Evolutionary conservation across 2,113 vertebrate species (phyloP).

Genomic region (Octodon degus): DNA sequence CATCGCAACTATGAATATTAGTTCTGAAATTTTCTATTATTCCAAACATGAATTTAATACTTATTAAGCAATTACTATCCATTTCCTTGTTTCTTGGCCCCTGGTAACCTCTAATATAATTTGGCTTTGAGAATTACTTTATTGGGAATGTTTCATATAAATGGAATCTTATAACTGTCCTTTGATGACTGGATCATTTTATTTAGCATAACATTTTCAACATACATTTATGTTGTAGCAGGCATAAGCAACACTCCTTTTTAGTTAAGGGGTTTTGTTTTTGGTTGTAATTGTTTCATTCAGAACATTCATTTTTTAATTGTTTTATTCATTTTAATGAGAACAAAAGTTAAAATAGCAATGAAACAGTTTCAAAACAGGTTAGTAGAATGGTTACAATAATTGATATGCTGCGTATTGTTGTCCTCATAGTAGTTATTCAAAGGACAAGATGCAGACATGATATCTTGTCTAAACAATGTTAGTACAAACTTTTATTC

Average conservation of each 20-base stretch:
- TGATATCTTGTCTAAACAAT: too few species aligned
- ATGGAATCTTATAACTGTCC: background rate
- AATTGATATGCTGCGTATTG: too few species aligned
- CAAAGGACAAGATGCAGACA: too few species aligned
- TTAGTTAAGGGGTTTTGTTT: too few species aligned
- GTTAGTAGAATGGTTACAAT: too few species aligned
- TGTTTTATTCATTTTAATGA: too few species aligned
- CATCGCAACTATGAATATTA: background rate
- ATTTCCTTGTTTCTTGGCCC: background rate
- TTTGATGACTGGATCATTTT: background rate
- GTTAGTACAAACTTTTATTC: too few species aligned
- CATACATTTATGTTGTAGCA: background rate
- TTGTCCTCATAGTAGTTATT: too few species aligned
- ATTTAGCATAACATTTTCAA: background rate
- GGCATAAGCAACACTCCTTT: background rate
- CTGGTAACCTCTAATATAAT: background rate
- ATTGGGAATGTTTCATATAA: background rate
- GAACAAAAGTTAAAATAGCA: too few species aligned
- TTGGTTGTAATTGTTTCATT: too few species aligned
- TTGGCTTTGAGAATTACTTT: background rate
- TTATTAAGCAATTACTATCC: background rate
- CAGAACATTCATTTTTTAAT: background rate
- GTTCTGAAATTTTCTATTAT: background rate
- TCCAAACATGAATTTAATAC: background rate
- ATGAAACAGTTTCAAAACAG: too few species aligned